A percentile compares a stretch with the other conserved stretches of the same genome.
These are phyloP conservation scores for Arenicola marina DNA, from an alignment of 2,888 invertebrate genomes.

Conservation along the genomic window DNA sequence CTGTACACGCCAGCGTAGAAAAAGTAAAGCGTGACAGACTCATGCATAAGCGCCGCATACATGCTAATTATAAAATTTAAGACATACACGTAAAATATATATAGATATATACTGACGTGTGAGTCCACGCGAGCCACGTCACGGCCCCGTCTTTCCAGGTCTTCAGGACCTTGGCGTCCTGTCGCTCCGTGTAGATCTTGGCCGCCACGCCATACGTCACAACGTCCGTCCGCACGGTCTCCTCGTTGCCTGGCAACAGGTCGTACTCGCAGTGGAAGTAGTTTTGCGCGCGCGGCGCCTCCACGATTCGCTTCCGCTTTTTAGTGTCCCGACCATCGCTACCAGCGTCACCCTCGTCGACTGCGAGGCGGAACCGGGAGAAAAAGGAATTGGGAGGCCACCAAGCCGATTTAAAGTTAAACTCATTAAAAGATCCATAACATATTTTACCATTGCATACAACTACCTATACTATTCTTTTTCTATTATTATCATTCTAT, in stretches of 20 bases:
- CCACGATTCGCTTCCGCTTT: constrained; percentile 50
- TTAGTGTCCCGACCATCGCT: constrained; percentile 37
- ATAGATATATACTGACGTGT: constrained; percentile 3
- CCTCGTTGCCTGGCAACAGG: constrained; percentile 51
- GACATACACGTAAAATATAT: neutral
- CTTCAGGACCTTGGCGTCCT: constrained; percentile 53
- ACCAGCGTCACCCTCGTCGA: constrained; percentile 41
- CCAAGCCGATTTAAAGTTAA: too few relatives aligned
- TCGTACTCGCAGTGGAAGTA: constrained; percentile 58
- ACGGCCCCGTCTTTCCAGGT: constrained; percentile 58
- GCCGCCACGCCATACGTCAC: constrained; percentile 57
- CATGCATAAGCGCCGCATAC: too few relatives aligned
- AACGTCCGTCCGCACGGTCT: constrained; percentile 54
- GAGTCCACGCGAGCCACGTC: constrained; percentile 59
- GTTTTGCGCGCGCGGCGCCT: constrained; percentile 53
- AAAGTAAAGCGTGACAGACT: too few relatives aligned
- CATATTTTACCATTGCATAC: too few relatives aligned
- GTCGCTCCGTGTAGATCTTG: constrained; percentile 56
- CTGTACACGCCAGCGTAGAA: too few relatives aligned
- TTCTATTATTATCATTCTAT: too few relatives aligned
- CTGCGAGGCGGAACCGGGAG: neutral
- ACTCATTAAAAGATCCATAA: too few relatives aligned
- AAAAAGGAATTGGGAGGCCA: too few relatives aligned
- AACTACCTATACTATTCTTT: too few relatives aligned
- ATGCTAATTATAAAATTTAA: too few relatives aligned